Conservation (phyloP, 2,113 vertebrate genomes). For the Dromiciops gliroides region DNA sequence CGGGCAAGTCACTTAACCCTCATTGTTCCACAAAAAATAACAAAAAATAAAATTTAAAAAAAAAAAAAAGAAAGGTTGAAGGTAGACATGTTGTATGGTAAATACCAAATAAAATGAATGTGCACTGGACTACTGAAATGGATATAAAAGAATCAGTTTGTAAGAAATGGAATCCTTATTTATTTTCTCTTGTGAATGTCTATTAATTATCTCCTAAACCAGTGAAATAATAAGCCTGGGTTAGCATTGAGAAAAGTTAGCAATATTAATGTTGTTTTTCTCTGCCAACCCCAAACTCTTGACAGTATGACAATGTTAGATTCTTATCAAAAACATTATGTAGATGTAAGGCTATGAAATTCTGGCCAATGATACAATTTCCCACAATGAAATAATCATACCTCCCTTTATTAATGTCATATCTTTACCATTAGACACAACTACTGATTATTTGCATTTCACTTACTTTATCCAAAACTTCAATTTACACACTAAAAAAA, state of each 20-base stretch:
- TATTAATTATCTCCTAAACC: slow-evolving; percentile 8
- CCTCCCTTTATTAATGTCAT: not conserved
- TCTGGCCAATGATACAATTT: slow-evolving; percentile 12
- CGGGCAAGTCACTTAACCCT: too few species aligned
- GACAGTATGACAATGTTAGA: not conserved
- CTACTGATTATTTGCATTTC: slow-evolving; percentile 14
- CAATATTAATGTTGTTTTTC: not conserved
- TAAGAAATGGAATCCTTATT: not conserved
- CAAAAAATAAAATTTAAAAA: too few species aligned
- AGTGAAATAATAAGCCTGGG: not conserved
- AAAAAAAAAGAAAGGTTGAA: not conserved
- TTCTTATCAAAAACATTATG: slow-evolving; percentile 25
- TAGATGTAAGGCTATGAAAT: slow-evolving; percentile 10
- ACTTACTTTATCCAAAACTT: slow-evolving; percentile 33
- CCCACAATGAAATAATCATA: not conserved
- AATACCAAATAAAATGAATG: not conserved
- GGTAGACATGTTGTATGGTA: not conserved
- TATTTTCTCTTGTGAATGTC: slow-evolving; percentile 9
- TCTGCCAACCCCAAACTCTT: not conserved
- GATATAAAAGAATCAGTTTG: not conserved
- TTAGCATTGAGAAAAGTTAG: not conserved
- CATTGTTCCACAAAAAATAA: too few species aligned
- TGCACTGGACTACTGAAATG: not conserved
- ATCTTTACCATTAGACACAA: not conserved
- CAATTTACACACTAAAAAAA: not conserved